Base-by-base conservation (phyloP, 2,797 vertebrate genomes). In the Trichosurus vulpecula region DNA sequence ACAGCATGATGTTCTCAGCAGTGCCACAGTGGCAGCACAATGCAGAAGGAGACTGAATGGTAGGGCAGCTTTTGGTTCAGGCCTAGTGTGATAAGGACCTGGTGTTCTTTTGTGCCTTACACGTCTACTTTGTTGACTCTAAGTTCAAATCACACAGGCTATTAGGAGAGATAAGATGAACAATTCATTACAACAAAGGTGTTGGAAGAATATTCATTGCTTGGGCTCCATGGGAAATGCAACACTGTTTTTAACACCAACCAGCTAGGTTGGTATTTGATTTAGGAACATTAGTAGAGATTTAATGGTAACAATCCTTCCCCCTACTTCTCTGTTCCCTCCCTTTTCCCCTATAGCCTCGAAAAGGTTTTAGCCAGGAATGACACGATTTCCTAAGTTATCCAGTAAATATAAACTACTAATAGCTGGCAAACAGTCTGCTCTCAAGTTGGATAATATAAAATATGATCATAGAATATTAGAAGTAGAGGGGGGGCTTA, bases 71-170 rank as follows among this genome's bases (percentile, higher is more conserved):
- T 97, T 98, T 97, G 96, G 98, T 96, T 98, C 92, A 98, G 96
- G 56, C 97, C 97, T 98, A 55, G 56, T 98, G 98, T 97, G 98
- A 98, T 98, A 98, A 97, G 98, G 98, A 96, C 94, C 98, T 97
- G 98, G 98, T 98, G 98, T 97, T 98, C 98, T 98, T 98, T 99
- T 99, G 98, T 98, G 96, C 95, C 96, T 95, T 96, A 98, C 97
- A 98, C 98, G 96, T 96, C 96, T 94, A 92, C 94, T 98, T 98
- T 97, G 97, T 98, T 98, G 97, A 98, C 97, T 99, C 96, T 93
- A 98, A 98, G 97, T 98, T 98, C 97, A 98, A 98, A 98, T 98
- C 98, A 98, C 98, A 98, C 0, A 61, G 97, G 97, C 95, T 98
- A 97, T 98, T 98, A 98, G 97, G 90, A 98, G 96, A 98, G 96